Evolutionary conservation across 2,888 invertebrate genomes (phyloP), one percentile per base, ranked within the genome.

Genomic region (Cataglyphis rosenhaueri): DNA sequence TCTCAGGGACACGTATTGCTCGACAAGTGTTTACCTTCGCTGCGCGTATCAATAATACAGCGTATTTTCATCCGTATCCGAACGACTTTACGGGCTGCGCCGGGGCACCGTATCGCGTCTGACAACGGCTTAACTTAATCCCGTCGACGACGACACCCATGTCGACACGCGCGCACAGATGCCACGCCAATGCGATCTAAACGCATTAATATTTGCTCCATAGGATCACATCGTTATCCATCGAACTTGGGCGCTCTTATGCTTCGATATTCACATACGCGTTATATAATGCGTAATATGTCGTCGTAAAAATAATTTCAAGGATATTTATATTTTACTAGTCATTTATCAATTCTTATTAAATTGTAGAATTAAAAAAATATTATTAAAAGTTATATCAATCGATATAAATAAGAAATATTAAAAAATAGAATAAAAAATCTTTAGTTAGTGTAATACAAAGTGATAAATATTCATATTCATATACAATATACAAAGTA

Each of bases 1-100:
- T 25, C 61, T 32, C 57, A 82, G 66, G 66, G 82, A 86, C 85
- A 87, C 41, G 68, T 81, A 87, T 87, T 84, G 84, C 44, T 57
- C 61, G 68, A 38, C 12, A 55, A 61, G 68, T 79, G 64, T 82
- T 68, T 65, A 64, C 82, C 73, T 48, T 79, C n/a, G 44, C 35
- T 25, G 70, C 70, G 44, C 59, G 78, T 79, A 79, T 79, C 78
- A 79, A 79, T 79, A 79, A 79, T 79, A 70, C 59, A 79, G 59
- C 78, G 59, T 61, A 79, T 79, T 79, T 79, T 79, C 78, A 79
- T 79, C 70, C 78, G 59, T 79, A 79, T 70, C 70, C 70, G 44
- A 79, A 59, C 78, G 78, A 79, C 59, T 79, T 79, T 79, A 79
- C 78, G 44, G 70, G 70, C 61, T 59, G 59, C 70, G 32, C 35